Evolutionary conservation across 2,113 vertebrate species (phyloP).

Genomic region (Amazona guildingii): DNA sequence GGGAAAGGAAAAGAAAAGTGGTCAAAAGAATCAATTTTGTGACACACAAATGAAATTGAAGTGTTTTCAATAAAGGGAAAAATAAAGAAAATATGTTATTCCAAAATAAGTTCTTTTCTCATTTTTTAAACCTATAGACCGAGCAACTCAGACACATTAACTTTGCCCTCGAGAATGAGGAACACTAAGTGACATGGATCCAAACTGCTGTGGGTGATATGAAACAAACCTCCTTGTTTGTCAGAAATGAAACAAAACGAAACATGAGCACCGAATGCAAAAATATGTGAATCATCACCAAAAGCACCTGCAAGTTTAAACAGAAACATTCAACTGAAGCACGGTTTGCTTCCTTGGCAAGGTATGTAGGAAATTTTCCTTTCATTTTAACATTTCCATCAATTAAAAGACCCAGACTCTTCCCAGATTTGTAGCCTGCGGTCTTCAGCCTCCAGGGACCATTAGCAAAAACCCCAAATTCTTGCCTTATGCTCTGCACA

Average conservation of each 20-base stretch:
- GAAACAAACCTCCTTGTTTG: not conserved
- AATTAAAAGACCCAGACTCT: not conserved
- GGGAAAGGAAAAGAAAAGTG: not conserved
- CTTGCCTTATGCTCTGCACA: not conserved
- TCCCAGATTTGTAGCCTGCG: not conserved
- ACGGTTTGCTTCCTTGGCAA: not conserved
- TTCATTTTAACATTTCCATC: not conserved
- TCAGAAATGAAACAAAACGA: not conserved
- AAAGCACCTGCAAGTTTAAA: slow-evolving; percentile 1
- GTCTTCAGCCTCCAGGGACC: not conserved
- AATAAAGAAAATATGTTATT: not conserved
- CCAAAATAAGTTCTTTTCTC: not conserved
- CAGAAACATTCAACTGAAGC: not conserved
- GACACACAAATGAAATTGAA: not conserved
- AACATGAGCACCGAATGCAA: not conserved
- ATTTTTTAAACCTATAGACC: accelerated
- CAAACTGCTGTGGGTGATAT: not conserved
- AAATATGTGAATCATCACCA: not conserved
- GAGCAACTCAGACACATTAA: not conserved
- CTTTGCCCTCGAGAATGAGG: not conserved
- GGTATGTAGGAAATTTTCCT: not conserved
- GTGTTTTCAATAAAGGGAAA: not conserved
- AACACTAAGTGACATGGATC: not conserved
- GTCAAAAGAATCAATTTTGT: not conserved
- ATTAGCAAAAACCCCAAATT: not conserved